A percentile compares a stretch with the other conserved stretches of the same genome.
phyloP scores from a whole-genome alignment of 2,888 invertebrate species.

The Plemyria rubiginata region DNA sequence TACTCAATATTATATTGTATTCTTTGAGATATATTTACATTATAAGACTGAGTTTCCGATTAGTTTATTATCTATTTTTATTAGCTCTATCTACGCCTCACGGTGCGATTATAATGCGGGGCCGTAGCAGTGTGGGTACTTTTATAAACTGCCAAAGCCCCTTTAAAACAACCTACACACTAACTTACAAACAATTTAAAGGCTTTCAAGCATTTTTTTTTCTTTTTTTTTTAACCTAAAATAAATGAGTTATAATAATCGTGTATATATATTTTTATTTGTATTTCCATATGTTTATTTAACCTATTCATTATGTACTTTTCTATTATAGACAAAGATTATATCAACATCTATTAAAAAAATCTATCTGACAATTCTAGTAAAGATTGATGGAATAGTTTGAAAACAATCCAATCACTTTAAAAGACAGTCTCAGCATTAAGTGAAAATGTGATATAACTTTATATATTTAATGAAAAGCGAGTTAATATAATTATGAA shows the following conservation, averaged over 20 bases:
- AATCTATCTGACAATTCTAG: conserved; percentile 50
- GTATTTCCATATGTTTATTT: conserved; percentile 76
- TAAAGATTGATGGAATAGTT: conserved; percentile 31
- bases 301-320: conserved; percentile 82
- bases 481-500: conserved; percentile 66
- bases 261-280: conserved; percentile 85
- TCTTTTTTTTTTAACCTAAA: conserved; percentile 74
- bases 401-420: conserved; percentile 25
- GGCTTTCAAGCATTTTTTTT: conserved; percentile 81
- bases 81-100: conserved; percentile 77
- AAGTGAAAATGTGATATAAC: conserved; percentile 56
- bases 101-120: conserved; percentile 73
- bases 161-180: conserved; percentile 66
- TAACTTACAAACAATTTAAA: conserved; percentile 82
- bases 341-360: conserved; percentile 78
- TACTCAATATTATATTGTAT: conserved; percentile 49
- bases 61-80: conserved; percentile 64
- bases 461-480: conserved; percentile 68
- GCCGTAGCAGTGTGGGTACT: conserved; percentile 66
- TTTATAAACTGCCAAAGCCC: conserved; percentile 68
- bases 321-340: conserved; percentile 81
- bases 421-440: conserved; percentile 51
- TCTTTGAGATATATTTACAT: conserved; percentile 37
- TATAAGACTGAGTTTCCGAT: conserved; percentile 55
- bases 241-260: conserved; percentile 78